Conservation (phyloP, 2,797 vertebrate species). For the Nyctalus aviator region DNA sequence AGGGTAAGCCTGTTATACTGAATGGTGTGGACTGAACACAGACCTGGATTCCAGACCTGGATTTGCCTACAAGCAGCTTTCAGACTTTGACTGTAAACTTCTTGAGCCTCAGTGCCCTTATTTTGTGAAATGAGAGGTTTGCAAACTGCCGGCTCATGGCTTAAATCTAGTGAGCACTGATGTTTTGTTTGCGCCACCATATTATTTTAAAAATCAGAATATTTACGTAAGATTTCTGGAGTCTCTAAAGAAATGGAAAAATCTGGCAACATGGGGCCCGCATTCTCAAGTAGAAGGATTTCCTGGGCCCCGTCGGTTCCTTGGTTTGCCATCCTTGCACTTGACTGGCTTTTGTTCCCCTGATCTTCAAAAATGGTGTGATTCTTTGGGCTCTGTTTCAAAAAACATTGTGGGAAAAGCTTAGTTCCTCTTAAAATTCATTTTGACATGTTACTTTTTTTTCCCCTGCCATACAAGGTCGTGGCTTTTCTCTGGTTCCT, state of each 20-base stretch:
- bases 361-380: constrained; percentile 47
- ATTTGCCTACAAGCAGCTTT: constrained; percentile 29
- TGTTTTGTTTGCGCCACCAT: not conserved
- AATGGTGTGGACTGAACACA: not conserved
- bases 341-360: constrained; percentile 22
- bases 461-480: not conserved
- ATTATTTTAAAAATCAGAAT: constrained; percentile 32
- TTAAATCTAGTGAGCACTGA: constrained; percentile 6
- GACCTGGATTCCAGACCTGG: not conserved
- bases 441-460: constrained; percentile 48
- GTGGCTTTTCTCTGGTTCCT: constrained; percentile 34
- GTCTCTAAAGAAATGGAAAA: constrained; percentile 18
- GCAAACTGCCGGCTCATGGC: not conserved
- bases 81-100: constrained; percentile 26
- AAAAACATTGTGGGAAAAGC: constrained; percentile 64
- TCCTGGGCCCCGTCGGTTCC: not conserved
- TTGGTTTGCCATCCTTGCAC: not conserved
- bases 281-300: constrained; percentile 34
- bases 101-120: not conserved
- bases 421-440: constrained; percentile 63
- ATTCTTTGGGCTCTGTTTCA: constrained; percentile 66
- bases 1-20: not conserved
- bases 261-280: not conserved
- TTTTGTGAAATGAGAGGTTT: constrained; percentile 48
- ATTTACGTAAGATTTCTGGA: not conserved